A percentile compares a stretch with the other conserved stretches of the same genome.
Evolutionary conservation across 2,113 vertebrate species (phyloP).

Genomic region (Lamprologus ornatipinnis): DNA sequence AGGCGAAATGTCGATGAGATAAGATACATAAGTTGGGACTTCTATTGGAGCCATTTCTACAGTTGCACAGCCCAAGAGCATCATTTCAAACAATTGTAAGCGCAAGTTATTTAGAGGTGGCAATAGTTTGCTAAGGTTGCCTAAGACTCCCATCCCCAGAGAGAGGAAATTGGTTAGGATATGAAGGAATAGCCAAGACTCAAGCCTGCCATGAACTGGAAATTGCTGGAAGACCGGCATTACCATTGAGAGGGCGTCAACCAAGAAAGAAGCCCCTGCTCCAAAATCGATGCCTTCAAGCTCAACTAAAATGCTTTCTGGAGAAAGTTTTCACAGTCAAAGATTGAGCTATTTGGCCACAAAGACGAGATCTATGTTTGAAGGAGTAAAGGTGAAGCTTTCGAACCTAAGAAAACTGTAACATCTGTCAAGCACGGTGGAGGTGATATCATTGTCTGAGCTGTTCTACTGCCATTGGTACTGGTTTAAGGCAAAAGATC

Average conservation of each 20-base stretch:
- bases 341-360: not conserved
- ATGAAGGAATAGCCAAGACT: rapidly evolving
- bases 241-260: not conserved
- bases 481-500: not conserved
- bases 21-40: not conserved
- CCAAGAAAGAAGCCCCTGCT: not conserved
- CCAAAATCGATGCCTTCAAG: not conserved
- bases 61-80: not conserved
- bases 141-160: not conserved
- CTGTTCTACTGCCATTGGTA: not conserved
- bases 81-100: not conserved
- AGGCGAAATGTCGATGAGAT: not conserved
- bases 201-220: not conserved
- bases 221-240: not conserved
- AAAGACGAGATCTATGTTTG: not conserved
- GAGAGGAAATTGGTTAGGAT: not conserved
- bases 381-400: not conserved
- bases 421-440: not conserved
- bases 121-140: not conserved
- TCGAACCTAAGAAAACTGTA: rapidly evolving
- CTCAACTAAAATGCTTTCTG: not conserved
- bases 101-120: not conserved
- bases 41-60: not conserved
- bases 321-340: not conserved
- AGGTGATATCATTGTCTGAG: not conserved